These are phyloP conservation scores for Cladorhizidae sp. DNA, from an alignment of 37 sponge, comb jelly and placozoan genomes.

Conservation along the genomic window DNA sequence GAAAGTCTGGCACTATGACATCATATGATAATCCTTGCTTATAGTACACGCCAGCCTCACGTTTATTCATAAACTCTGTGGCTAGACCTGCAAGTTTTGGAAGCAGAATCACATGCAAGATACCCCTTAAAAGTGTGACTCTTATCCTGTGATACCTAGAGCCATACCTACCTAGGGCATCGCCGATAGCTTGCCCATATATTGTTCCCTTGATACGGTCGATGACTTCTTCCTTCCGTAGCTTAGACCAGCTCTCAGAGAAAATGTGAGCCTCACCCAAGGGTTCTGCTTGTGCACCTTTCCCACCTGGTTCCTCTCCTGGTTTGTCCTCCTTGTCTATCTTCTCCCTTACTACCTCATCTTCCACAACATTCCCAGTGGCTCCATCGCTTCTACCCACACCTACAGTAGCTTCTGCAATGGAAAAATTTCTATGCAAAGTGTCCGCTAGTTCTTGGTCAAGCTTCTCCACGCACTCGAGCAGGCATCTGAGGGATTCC, in stretches of 20 bases:
- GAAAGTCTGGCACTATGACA: conserved; percentile 79
- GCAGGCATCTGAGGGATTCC: not conserved
- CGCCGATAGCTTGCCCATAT: conserved; percentile 94
- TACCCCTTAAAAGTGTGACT: not conserved
- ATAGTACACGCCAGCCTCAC: conserved; percentile 58
- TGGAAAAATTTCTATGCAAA: not conserved
- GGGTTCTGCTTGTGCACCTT: not conserved
- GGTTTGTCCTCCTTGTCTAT: not conserved
- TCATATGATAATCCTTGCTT: conserved; percentile 51
- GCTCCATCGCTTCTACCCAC: not conserved
- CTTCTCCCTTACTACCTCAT: not conserved
- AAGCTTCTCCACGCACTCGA: not conserved
- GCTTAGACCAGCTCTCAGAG: conserved; percentile 63
- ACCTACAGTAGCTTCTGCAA: not conserved
- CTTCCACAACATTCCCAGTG: not conserved
- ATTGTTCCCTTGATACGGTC: conserved; percentile 86
- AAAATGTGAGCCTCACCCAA: conserved; percentile 23
- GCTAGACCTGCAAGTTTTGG: conserved; percentile 70
- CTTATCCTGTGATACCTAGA: too few species aligned
- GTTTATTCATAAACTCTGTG: conserved; percentile 83
- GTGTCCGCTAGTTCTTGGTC: not conserved
- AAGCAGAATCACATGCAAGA: not conserved
- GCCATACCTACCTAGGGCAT: conserved; percentile 73
- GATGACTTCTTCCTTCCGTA: conserved; percentile 62
- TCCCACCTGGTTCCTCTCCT: not conserved